Conservation (phyloP, 2,113 vertebrate species). For the Monopterus albus region DNA sequence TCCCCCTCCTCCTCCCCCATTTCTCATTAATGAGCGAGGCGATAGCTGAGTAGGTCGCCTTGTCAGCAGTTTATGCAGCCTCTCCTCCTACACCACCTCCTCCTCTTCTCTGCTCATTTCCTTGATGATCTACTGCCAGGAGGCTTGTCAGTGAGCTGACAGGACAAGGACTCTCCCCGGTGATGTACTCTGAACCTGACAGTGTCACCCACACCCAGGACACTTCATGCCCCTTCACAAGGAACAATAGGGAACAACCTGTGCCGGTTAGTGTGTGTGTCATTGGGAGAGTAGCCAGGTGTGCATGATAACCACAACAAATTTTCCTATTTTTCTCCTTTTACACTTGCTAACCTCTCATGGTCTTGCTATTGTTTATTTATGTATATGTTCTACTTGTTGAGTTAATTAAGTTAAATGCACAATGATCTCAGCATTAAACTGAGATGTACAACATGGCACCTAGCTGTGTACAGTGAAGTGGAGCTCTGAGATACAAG, state of each 20-base stretch:
- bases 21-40: constrained; percentile 46
- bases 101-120: constrained; percentile 51
- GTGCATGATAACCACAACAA: background rate
- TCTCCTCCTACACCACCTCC: constrained; percentile 21
- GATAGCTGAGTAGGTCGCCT: constrained; percentile 45
- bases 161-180: constrained; percentile 57
- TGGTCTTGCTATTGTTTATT: too few species aligned
- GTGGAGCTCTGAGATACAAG: too few species aligned
- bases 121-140: constrained; percentile 52
- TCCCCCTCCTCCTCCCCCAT: constrained; percentile 20
- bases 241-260: constrained; percentile 44
- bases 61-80: constrained; percentile 63
- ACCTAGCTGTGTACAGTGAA: too few species aligned
- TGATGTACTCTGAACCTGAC: constrained; percentile 57
- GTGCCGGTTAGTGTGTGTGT: constrained; percentile 40
- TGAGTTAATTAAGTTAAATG: background rate
- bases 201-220: constrained; percentile 42
- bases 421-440: too few species aligned
- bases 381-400: background rate
- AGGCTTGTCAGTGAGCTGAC: constrained; percentile 58
- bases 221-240: constrained; percentile 55
- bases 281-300: too few species aligned
- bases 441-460: too few species aligned
- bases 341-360: background rate
- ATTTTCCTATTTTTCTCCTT: background rate